Evolutionary conservation across 1,140 invertebrate species (phyloP).

Genomic region (Trigoniulus corallinus): DNA sequence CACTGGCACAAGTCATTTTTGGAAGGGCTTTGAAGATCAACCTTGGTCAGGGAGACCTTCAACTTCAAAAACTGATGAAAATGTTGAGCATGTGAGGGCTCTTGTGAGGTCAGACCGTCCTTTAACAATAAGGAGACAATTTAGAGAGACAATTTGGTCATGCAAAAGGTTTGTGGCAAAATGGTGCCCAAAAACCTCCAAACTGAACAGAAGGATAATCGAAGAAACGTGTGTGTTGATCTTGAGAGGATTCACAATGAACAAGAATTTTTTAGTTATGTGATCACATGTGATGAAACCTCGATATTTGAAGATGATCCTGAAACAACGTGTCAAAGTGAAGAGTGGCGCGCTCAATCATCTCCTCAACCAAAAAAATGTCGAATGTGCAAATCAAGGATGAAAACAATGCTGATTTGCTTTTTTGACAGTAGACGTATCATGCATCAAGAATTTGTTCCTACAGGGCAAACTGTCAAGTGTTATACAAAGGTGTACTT

Average conservation of each 20-base stretch:
- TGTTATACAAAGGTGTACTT: no score
- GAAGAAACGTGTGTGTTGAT: not conserved
- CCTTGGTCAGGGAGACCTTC: constrained; percentile 9
- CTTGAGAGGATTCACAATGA: constrained; percentile 9
- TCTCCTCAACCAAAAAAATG: no score
- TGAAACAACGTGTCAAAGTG: constrained; percentile 9
- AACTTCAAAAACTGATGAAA: not conserved
- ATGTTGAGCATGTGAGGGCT: not conserved
- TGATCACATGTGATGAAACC: no score
- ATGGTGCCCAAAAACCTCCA: not conserved
- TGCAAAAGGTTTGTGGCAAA: constrained; percentile 1
- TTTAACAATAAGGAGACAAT: not conserved
- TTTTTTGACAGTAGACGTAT: no score
- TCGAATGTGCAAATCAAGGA: no score
- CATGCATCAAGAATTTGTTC: no score
- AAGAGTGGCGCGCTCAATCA: constrained; percentile 7
- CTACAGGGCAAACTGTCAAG: no score
- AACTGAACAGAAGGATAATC: not conserved
- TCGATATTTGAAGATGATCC: constrained; percentile 10
- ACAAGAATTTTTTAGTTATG: not conserved
- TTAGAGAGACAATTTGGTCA: not conserved
- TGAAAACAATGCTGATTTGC: no score
- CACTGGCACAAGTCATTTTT: constrained; percentile 12
- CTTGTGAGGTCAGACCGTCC: not conserved
- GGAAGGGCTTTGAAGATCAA: constrained; percentile 11